Base-by-base conservation (phyloP, 2,797 vertebrate genomes). In the Falco concolor region DNA sequence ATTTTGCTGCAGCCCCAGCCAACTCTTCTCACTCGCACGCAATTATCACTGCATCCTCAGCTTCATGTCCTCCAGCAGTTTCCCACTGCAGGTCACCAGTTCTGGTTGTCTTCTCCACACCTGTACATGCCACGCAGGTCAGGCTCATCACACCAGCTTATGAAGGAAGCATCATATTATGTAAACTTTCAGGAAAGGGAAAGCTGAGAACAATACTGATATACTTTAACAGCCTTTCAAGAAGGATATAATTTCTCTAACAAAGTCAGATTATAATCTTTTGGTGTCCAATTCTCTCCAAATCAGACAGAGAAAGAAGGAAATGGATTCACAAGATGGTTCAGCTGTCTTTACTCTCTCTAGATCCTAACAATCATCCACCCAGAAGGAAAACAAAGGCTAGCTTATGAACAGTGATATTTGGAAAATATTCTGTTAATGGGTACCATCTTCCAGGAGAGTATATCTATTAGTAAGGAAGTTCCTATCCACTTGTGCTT, bases 1-100 rank as follows among this genome's bases (percentile, higher is more conserved):
- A 27, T 27, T 30, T 34, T 30, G 24, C 22, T 13, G 59, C 72
- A 69, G 18, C 5, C 52, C 22, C 5, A 8, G 8, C 20, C 57
- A 77, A 49, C 16, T 16, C 60, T 6, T 45, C 49, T 27, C 13
- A 13, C 7, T 4, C 7, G 3, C 22, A 15, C 6, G 0, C 14
- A 9, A 2, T 3, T 65, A 16, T 8, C 47, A 52, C 38, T 42
- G 16, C 20, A 23, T 13, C 25, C 22, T 40, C 12, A 68, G 22
- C 73, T 20, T 63, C 2, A 1, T 2, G 2, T 25, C 53, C 38
- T 22, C 32, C 30, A 42, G 63, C 10, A 1, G 14, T 2, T 28
- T 49, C 45, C 47, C 36, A 11, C 34, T 2, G 4, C 30, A 22
- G 27, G 42, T 36, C 12, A 49, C 65, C 30, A 60, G 68, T 34